Evolutionary conservation across 2,888 invertebrate species (phyloP).

Genomic region (Melanchra persicariae): DNA sequence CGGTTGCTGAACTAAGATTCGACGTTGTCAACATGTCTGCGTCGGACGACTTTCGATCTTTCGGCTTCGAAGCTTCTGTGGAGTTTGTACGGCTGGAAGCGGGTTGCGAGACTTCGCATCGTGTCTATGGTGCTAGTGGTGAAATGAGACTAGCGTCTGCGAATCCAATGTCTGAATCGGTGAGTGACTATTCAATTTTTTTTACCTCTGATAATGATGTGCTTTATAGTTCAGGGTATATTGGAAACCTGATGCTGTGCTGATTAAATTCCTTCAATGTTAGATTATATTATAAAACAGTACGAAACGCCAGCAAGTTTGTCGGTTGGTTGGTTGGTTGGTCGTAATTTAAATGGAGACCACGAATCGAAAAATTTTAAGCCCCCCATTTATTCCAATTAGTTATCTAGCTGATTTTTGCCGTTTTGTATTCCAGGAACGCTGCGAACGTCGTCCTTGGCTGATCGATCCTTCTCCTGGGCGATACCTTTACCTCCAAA

Average conservation of each 20-base stretch:
- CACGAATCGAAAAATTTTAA: too few relatives aligned
- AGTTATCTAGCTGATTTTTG: neutral
- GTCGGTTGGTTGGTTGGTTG: too few relatives aligned
- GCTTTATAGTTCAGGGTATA: neutral
- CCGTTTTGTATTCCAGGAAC: slow-evolving; percentile 90
- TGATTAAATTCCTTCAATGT: neutral
- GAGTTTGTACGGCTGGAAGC: slow-evolving; percentile 94
- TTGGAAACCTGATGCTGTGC: neutral
- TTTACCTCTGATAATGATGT: neutral
- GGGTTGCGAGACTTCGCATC: slow-evolving; percentile 93
- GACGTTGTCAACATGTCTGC: slow-evolving; percentile 96
- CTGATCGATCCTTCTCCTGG: slow-evolving; percentile 94
- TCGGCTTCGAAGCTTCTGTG: slow-evolving; percentile 96
- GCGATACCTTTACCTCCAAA: slow-evolving; percentile 95
- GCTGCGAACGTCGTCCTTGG: slow-evolving; percentile 95
- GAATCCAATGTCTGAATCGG: slow-evolving; percentile 88
- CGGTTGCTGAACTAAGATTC: slow-evolving; percentile 95
- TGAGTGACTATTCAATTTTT: slow-evolving; percentile 66
- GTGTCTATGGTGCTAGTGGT: slow-evolving; percentile 94
- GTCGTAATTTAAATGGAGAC: too few relatives aligned
- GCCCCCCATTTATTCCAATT: neutral
- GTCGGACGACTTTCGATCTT: slow-evolving; percentile 95
- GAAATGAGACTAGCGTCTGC: slow-evolving; percentile 92
- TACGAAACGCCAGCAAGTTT: neutral
- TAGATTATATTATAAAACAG: neutral